phyloP scores from a whole-genome alignment of 2,113 vertebrate species.

The Dolichotis patagonum region DNA sequence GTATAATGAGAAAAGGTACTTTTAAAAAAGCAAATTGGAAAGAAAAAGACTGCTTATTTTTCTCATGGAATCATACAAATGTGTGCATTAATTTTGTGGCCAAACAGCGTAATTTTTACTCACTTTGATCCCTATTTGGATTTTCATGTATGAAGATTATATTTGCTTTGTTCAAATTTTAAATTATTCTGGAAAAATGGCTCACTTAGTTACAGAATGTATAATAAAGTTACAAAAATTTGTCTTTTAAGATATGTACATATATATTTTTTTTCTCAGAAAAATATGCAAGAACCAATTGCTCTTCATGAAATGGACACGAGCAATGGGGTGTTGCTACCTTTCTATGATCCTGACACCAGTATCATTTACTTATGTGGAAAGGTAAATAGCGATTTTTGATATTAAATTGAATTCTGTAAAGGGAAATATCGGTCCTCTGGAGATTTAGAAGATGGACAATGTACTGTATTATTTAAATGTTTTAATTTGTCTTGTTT shows the following conservation, averaged over 20 bases:
- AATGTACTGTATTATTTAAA: background rate
- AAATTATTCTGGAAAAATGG: background rate
- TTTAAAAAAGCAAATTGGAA: background rate
- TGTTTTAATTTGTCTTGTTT: background rate
- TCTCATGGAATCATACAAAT: background rate
- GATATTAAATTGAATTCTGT: background rate
- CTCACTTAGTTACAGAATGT: background rate
- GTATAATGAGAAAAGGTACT: background rate
- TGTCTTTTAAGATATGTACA: background rate
- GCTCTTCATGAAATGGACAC: constrained; percentile 96
- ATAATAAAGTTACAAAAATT: background rate
- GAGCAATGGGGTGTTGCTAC: constrained; percentile 96
- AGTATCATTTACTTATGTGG: constrained; percentile 97
- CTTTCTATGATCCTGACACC: constrained; percentile 97
- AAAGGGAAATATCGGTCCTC: background rate
- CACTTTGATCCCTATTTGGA: background rate
- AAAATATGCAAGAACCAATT: constrained; percentile 95
- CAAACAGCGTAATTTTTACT: background rate
- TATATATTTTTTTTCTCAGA: constrained; percentile 82
- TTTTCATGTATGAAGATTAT: background rate
- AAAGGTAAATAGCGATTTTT: constrained; percentile 88
- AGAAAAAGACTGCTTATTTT: background rate
- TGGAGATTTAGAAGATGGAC: background rate
- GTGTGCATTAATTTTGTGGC: background rate
- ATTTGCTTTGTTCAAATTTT: background rate